Evolutionary conservation across 2,797 vertebrate species (phyloP).

Genomic region (Streptopelia turtur): DNA sequence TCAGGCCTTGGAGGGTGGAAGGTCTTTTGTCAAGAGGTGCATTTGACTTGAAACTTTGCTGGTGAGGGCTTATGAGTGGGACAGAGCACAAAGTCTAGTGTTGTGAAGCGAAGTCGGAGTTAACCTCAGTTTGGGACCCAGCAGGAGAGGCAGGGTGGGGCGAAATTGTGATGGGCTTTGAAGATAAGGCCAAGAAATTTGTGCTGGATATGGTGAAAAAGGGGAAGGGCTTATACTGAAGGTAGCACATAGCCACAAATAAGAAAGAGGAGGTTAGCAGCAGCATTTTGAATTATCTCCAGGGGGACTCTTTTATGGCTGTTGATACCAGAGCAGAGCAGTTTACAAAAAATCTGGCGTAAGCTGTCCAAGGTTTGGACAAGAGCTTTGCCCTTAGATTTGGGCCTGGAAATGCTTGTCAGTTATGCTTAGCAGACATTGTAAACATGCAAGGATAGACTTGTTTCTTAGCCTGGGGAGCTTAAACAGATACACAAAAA

Average conservation of each 20-base stretch:
- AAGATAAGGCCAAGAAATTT: constrained; percentile 67
- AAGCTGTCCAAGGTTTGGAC: constrained; percentile 29
- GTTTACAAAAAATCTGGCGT: constrained; percentile 1
- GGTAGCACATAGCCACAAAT: neutral
- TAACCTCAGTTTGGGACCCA: neutral
- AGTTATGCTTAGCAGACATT: constrained; percentile 60
- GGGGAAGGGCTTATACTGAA: neutral
- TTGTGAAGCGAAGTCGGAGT: neutral
- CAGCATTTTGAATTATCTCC: neutral
- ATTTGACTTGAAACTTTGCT: neutral
- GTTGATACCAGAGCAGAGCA: neutral
- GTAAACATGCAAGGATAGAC: constrained; percentile 70
- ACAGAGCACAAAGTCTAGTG: neutral
- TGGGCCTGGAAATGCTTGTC: constrained; percentile 53
- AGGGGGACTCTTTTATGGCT: neutral
- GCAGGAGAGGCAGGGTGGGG: constrained; percentile 44
- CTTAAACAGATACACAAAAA: constrained; percentile 64
- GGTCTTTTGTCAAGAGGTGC: neutral
- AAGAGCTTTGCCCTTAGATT: constrained; percentile 26
- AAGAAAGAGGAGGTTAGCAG: neutral
- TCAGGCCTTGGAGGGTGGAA: neutral
- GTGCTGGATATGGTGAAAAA: neutral
- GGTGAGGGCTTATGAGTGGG: neutral
- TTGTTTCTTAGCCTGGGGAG: constrained; percentile 68
- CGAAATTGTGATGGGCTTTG: constrained; percentile 57